Evolutionary conservation across 2,888 invertebrate species (phyloP).

Genomic region (Lasioglossum marginatum): DNA sequence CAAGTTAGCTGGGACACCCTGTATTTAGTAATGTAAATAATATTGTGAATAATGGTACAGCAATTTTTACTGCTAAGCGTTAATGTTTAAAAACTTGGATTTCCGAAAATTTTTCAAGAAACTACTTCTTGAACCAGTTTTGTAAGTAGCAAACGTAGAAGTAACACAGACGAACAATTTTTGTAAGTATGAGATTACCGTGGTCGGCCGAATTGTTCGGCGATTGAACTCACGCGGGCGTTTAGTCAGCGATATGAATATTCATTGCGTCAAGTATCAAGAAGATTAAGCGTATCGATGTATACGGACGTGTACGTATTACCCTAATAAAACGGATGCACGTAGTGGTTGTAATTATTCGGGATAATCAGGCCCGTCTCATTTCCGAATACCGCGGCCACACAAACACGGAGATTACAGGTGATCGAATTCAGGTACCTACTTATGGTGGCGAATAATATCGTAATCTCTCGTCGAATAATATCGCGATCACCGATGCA

Average conservation of each 20-base stretch:
- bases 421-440: conserved; percentile 34
- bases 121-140: neutral
- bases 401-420: conserved; percentile 44
- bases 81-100: neutral
- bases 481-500: conserved; percentile 22
- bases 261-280: conserved; percentile 50
- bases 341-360: conserved; percentile 47
- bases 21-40: no score
- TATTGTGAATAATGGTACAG: no score
- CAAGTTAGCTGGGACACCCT: no score
- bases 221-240: conserved; percentile 1
- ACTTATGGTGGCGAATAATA: conserved; percentile 21
- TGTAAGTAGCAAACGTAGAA: neutral
- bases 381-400: conserved; percentile 34
- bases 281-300: conserved; percentile 56
- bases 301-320: conserved; percentile 39
- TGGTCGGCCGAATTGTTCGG: neutral
- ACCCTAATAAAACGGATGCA: conserved; percentile 46
- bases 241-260: conserved; percentile 40
- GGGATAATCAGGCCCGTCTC: conserved; percentile 52
- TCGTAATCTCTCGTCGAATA: conserved; percentile 50
- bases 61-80: no score
- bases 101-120: neutral
- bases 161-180: neutral
- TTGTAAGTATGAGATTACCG: neutral